These are phyloP conservation scores for Lampris incognitus DNA, from an alignment of 2,113 vertebrate species.

Conservation along the genomic window DNA sequence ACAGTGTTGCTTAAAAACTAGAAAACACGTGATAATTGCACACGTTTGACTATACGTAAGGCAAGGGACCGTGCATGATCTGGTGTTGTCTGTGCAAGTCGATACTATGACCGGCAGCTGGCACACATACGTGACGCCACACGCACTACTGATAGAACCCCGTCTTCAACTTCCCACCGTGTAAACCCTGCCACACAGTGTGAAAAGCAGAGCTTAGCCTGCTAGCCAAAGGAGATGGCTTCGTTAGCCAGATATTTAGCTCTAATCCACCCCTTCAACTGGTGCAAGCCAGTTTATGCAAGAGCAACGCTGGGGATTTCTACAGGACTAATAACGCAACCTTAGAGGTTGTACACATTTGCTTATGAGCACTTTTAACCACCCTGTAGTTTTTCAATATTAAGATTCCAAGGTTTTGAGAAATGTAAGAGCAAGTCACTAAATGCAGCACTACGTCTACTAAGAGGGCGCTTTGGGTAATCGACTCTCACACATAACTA, in stretches of 20 bases:
- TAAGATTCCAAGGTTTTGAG: constrained; percentile 32
- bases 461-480: constrained; percentile 2
- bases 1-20: not conserved
- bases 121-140: constrained; percentile 35
- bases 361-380: constrained; percentile 50
- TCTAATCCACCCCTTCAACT: constrained; percentile 33
- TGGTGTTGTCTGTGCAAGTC: constrained; percentile 47
- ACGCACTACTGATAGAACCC: constrained; percentile 11
- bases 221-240: constrained; percentile 24
- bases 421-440: constrained; percentile 40
- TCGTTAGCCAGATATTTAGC: constrained; percentile 50
- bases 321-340: constrained; percentile 19
- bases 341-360: constrained; percentile 40
- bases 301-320: constrained; percentile 3
- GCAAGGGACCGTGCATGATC: constrained; percentile 63
- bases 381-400: constrained; percentile 53
- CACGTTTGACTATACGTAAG: not conserved
- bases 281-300: constrained; percentile 9
- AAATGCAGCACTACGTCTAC: constrained; percentile 27
- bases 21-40: not conserved
- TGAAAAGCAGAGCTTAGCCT: constrained; percentile 3
- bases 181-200: constrained; percentile 29
- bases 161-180: constrained; percentile 35
- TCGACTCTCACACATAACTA: constrained; percentile 4
- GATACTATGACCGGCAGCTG: constrained; percentile 34